phyloP scores from a whole-genome alignment of 2,888 invertebrate genomes.

The Ochlodes sylvanus region DNA sequence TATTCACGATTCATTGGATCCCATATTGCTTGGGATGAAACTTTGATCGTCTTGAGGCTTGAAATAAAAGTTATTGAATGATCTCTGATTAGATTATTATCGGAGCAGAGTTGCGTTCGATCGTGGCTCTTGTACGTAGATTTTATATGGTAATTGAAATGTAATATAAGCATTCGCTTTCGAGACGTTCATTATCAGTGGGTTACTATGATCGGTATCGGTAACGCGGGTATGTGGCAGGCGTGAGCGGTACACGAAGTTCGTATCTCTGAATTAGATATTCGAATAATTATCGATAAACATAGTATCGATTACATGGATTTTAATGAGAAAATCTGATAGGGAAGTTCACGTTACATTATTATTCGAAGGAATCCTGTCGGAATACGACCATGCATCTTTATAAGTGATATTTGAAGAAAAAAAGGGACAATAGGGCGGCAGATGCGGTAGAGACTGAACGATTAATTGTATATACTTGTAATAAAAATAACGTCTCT shows the following conservation, averaged over 20 bases:
- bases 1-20: slow-evolving; percentile 54
- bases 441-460: slow-evolving; percentile 74
- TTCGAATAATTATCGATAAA: slow-evolving; percentile 67
- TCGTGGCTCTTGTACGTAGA: slow-evolving; percentile 63
- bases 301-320: slow-evolving; percentile 66
- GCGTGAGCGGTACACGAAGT: slow-evolving; percentile 51
- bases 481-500: slow-evolving; percentile 75
- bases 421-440: slow-evolving; percentile 68
- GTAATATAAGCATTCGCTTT: slow-evolving; percentile 76
- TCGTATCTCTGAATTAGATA: slow-evolving; percentile 56
- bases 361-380: slow-evolving; percentile 33
- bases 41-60: slow-evolving; percentile 50
- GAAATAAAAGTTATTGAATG: slow-evolving; percentile 81
- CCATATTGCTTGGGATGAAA: slow-evolving; percentile 52
- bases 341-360: slow-evolving; percentile 45
- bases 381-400: slow-evolving; percentile 38
- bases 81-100: slow-evolving; percentile 84
- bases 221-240: slow-evolving; percentile 53
- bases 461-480: slow-evolving; percentile 81
- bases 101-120: slow-evolving; percentile 71
- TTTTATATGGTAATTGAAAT: slow-evolving; percentile 84
- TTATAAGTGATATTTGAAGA: slow-evolving; percentile 42
- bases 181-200: slow-evolving; percentile 70
- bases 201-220: slow-evolving; percentile 62
- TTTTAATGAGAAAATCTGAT: slow-evolving; percentile 68